phyloP scores from a whole-genome alignment of 53 echinoderm and acorn worm genomes.

The Temnopleurus reevesii region DNA sequence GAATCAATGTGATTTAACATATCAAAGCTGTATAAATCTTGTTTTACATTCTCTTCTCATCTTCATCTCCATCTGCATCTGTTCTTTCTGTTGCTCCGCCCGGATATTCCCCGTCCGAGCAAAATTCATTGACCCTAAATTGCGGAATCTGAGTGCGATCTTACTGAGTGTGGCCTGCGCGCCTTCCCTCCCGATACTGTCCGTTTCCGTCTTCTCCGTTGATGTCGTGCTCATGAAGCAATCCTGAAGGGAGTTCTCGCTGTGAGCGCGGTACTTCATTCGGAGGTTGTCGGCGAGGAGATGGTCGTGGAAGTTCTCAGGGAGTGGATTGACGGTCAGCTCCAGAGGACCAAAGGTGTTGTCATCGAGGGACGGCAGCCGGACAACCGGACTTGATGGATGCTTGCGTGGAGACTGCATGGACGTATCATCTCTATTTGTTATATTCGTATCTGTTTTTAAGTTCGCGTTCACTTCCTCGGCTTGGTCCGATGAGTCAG shows the following conservation, averaged over 20 bases:
- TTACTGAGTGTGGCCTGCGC: conserved; percentile 43
- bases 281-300: conserved; percentile 42
- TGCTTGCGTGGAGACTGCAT: background rate
- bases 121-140: conserved; percentile 64
- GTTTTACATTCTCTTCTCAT: conserved; percentile 83
- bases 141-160: conserved; percentile 42
- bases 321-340: conserved; percentile 70
- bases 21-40: conserved; percentile 88
- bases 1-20: too few species aligned
- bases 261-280: conserved; percentile 74
- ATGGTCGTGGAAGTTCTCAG: conserved; percentile 63
- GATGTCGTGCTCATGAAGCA: conserved; percentile 61
- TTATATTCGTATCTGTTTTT: background rate
- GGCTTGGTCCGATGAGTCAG: background rate
- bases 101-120: conserved; percentile 60
- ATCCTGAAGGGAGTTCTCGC: conserved; percentile 93
- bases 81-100: conserved; percentile 83
- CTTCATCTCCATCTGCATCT: conserved; percentile 76
- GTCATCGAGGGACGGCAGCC: conserved; percentile 58
- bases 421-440: background rate
- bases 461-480: conserved; percentile 24
- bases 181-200: conserved; percentile 33
- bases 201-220: conserved; percentile 25
- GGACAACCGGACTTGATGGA: conserved; percentile 55
- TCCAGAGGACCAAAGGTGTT: conserved; percentile 57